These are phyloP conservation scores for Smithornis capensis DNA, from an alignment of 2,113 vertebrate genomes.

Conservation along the genomic window DNA sequence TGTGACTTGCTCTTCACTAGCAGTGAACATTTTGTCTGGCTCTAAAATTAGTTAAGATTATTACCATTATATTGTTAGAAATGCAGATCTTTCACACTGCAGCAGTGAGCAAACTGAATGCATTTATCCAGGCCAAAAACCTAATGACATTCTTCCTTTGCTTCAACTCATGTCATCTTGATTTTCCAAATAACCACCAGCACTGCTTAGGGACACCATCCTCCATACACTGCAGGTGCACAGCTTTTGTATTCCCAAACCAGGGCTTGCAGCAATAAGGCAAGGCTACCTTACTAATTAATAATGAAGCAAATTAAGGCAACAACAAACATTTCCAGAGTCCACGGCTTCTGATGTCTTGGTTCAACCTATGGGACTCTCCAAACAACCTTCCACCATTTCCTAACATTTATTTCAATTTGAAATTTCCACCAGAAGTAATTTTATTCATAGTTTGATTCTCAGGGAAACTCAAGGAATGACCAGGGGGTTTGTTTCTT, in stretches of 20 bases:
- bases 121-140: background rate
- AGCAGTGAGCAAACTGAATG: background rate
- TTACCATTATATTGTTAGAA: background rate
- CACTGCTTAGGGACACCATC: rapidly evolving
- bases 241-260: background rate
- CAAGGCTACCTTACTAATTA: rapidly evolving
- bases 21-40: background rate
- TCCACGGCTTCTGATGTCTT: background rate
- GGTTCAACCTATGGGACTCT: background rate
- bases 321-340: background rate
- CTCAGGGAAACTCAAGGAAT: background rate
- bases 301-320: background rate
- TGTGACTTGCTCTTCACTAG: background rate
- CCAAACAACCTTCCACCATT: background rate
- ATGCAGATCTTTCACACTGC: background rate
- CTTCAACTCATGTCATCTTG: rapidly evolving
- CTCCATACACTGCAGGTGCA: background rate
- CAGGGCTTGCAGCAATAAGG: background rate
- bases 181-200: background rate
- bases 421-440: background rate
- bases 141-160: background rate
- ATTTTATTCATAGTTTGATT: background rate
- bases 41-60: background rate
- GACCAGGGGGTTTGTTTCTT: background rate
- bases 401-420: background rate